phyloP scores from a whole-genome alignment of 1,140 invertebrate genomes.

The Choristoneura fumiferana region DNA sequence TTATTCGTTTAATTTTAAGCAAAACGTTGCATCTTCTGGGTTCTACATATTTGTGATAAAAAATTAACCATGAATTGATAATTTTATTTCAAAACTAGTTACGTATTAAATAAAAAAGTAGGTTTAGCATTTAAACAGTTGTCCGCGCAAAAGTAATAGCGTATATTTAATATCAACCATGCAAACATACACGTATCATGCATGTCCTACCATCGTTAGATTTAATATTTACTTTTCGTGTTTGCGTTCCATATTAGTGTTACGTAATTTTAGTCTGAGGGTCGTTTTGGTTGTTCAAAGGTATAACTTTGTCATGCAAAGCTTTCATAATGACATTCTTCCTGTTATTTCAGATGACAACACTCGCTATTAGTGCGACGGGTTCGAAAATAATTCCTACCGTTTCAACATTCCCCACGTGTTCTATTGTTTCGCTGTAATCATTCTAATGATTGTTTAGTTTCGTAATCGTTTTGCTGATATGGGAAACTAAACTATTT shows the following conservation, averaged over 20 bases:
- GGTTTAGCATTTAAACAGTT: too few relatives aligned
- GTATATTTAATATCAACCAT: too few relatives aligned
- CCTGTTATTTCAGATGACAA: constrained; percentile 46
- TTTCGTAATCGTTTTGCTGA: constrained; percentile 30
- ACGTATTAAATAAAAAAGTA: too few relatives aligned
- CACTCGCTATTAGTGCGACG: constrained; percentile 25
- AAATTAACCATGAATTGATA: too few relatives aligned
- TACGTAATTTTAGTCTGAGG: constrained; percentile 17
- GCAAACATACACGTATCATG: constrained; percentile 4
- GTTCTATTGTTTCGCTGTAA: constrained; percentile 40
- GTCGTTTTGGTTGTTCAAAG: constrained; percentile 24
- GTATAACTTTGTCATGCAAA: constrained; percentile 32
- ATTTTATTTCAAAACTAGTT: too few relatives aligned
- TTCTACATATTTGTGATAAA: too few relatives aligned
- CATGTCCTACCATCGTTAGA: constrained; percentile 30
- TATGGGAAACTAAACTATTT: not conserved
- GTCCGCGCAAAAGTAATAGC: too few relatives aligned
- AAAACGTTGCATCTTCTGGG: too few relatives aligned
- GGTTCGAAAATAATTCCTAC: constrained; percentile 38
- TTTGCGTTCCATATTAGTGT: constrained; percentile 20
- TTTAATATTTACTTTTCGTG: constrained; percentile 29
- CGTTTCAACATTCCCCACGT: constrained; percentile 41
- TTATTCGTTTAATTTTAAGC: too few relatives aligned
- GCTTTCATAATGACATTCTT: constrained; percentile 41
- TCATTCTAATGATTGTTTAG: constrained; percentile 23